Conservation (phyloP, 2,113 vertebrate species). For the Fulmarus glacialis region DNA sequence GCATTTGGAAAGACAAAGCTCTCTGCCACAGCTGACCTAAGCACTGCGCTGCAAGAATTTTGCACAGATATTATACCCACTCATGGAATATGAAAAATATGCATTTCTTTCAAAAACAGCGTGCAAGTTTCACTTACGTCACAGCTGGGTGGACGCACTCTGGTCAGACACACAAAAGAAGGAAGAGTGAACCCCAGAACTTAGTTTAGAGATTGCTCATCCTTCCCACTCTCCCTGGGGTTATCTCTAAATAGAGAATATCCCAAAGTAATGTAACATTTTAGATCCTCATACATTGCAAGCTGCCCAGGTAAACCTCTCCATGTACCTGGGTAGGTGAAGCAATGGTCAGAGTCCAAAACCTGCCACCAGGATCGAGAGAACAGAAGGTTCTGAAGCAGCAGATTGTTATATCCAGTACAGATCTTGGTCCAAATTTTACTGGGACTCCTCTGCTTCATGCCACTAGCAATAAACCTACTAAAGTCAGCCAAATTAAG, state of each 20-base stretch:
- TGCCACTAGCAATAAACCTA: background rate
- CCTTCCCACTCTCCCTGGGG: background rate
- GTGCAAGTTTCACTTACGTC: background rate
- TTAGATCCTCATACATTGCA: background rate
- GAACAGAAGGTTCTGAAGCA: background rate
- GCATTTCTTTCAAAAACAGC: background rate
- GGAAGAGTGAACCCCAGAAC: background rate
- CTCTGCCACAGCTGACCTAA: background rate
- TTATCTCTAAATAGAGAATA: background rate
- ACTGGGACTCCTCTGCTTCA: background rate
- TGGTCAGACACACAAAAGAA: background rate
- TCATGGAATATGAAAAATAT: background rate
- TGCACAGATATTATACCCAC: background rate
- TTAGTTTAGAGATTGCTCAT: background rate
- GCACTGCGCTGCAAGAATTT: background rate
- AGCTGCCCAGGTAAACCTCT: background rate
- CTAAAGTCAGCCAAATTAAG: background rate
- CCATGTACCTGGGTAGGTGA: background rate
- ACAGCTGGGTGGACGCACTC: rapidly evolving
- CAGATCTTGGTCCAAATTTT: background rate
- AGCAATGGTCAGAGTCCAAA: background rate
- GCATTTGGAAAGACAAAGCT: background rate
- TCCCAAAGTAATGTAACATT: background rate
- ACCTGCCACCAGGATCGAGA: background rate
- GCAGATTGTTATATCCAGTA: background rate